phyloP scores from a whole-genome alignment of 1,140 invertebrate species.

The Trichonephila inaurata region DNA sequence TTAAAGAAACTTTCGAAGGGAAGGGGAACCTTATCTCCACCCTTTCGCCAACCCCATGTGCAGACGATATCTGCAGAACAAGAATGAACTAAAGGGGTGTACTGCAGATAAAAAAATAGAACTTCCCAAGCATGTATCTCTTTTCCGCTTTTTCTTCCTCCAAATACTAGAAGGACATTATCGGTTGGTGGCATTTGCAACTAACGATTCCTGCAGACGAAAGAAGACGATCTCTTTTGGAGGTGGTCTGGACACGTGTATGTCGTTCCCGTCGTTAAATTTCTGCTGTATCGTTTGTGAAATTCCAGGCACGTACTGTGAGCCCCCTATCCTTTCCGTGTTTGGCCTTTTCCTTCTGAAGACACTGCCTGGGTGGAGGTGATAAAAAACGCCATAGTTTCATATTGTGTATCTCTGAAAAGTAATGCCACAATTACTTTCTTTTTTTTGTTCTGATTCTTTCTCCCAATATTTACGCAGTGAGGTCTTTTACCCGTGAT shows the following conservation, averaged over 20 bases:
- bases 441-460: background rate
- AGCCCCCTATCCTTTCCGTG: background rate
- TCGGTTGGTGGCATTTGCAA: slow-evolving; percentile 13
- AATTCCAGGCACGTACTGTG: background rate
- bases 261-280: slow-evolving; percentile 16
- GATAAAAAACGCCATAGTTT: background rate
- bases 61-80: slow-evolving; percentile 47
- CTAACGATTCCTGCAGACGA: background rate
- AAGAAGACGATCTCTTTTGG: background rate
- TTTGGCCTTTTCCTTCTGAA: background rate
- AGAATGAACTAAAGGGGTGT: background rate
- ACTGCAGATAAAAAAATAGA: background rate
- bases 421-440: background rate
- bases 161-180: slow-evolving; percentile 25
- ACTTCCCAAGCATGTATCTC: slow-evolving; percentile 17
- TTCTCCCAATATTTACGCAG: slow-evolving; percentile 5
- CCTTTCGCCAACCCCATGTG: background rate
- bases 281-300: background rate
- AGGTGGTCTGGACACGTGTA: slow-evolving; percentile 11
- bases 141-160: slow-evolving; percentile 9
- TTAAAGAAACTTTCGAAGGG: slow-evolving; percentile 39
- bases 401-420: slow-evolving; percentile 10
- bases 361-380: background rate
- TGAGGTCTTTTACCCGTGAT: slow-evolving; percentile 8
- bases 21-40: slow-evolving; percentile 31